phyloP scores from a whole-genome alignment of 2,888 invertebrate species.

The Geotrupes spiniger region DNA sequence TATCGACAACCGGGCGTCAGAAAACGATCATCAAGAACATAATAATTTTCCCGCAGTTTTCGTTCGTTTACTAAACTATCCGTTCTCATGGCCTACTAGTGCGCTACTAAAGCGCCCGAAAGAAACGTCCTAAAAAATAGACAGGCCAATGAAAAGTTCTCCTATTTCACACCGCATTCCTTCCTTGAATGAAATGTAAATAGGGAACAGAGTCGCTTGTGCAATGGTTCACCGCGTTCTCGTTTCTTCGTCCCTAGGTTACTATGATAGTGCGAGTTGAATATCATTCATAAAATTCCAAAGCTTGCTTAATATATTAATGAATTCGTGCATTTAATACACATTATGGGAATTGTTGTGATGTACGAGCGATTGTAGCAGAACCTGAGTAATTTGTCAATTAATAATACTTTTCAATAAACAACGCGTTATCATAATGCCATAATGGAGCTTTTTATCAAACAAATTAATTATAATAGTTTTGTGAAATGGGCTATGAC shows the following conservation, averaged over 20 bases:
- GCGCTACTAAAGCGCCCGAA: conserved; percentile 40
- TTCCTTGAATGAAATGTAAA: conserved; percentile 33
- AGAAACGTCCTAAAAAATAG: conserved; percentile 43
- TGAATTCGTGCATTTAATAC: conserved; percentile 10
- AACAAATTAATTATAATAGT: too few relatives aligned
- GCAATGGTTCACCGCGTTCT: conserved; percentile 14
- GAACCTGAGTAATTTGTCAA: too few relatives aligned
- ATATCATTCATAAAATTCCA: conserved; percentile 47
- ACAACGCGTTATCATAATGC: too few relatives aligned
- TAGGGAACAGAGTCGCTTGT: conserved; percentile 37
- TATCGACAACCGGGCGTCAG: conserved; percentile 25
- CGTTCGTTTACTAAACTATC: conserved; percentile 28
- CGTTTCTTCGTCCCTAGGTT: conserved; percentile 36
- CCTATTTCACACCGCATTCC: conserved; percentile 22
- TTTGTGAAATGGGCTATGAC: too few relatives aligned
- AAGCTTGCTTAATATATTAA: conserved; percentile 18
- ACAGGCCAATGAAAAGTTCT: conserved; percentile 43
- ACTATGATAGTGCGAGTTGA: conserved; percentile 39
- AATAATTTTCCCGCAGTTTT: background rate
- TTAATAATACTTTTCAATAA: too few relatives aligned
- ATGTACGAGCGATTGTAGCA: too few relatives aligned
- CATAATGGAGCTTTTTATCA: too few relatives aligned
- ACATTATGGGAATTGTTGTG: background rate
- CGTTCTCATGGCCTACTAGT: conserved; percentile 40
- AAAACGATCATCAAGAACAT: conserved; percentile 3